Evolutionary conservation across 2,888 invertebrate genomes (phyloP), one percentile per base, ranked within the genome.

Genomic region (Aspidiotus rigidus): DNA sequence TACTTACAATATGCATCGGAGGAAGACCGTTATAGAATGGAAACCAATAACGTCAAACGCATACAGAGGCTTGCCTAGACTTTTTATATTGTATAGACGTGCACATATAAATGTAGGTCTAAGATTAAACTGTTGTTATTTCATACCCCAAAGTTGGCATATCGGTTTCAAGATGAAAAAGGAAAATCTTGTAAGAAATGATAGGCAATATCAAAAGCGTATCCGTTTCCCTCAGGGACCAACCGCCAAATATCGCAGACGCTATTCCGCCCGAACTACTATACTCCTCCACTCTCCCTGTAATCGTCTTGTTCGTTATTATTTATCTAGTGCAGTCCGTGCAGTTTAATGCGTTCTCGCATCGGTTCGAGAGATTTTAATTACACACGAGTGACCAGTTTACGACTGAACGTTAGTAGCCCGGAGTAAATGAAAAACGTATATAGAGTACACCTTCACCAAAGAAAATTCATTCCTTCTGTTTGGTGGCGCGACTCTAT

Each of bases 161-260:
- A 66, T 15, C 57, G 57, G 28, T 62, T 42, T 44, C 42, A 17
- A 62, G 15, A 40, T 40, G 57, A 55, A 66, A 66, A 66, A 66
- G 66, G 66, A 66, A 66, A 66, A 66, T 56, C 66, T 66, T 66
- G 66, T 66, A 66, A 66, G 66, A 66, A 66, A 66, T 66, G 66
- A 66, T 66, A 66, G 66, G 57, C 66, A 66, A 56, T 66, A 64
- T 64, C 64, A 55, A 42, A 42, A 56, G 66, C 44, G 17, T 66
- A 42, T 64, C 39, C 57, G 41, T 66, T 66, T 66, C 66, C 66
- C 66, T 56, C 17, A 15, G 57, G 66, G 57, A 66, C 57, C 57
- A 66, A 42, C 57, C 56, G 56, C 41, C 28, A 57, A 66, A 66
- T 66, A 66, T 66, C 66, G 66, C 57, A 59, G 39, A 59, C 39